These are phyloP conservation scores for Lymantria dispar DNA, from an alignment of 2,888 invertebrate species.

Conservation along the genomic window DNA sequence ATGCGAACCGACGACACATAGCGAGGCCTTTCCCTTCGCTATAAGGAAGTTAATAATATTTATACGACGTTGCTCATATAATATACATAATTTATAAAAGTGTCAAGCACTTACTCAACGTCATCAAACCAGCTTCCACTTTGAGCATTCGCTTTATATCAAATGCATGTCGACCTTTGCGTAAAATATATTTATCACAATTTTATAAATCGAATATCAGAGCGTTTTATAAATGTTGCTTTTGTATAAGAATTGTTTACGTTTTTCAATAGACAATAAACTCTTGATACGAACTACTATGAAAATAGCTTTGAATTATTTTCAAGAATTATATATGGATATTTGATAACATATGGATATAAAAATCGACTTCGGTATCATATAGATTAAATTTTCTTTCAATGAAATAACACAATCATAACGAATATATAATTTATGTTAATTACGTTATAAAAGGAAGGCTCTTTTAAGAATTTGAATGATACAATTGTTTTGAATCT, in stretches of 20 bases:
- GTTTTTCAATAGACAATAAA: neutral
- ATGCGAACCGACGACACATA: slow-evolving; percentile 54
- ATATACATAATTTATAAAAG: slow-evolving; percentile 22
- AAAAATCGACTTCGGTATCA: no score
- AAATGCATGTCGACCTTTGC: slow-evolving; percentile 14
- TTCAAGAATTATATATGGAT: no score
- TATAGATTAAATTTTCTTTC: no score
- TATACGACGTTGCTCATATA: slow-evolving; percentile 30
- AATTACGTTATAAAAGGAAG: neutral
- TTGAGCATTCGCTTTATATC: neutral
- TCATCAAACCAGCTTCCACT: slow-evolving; percentile 12
- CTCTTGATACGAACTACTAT: neutral
- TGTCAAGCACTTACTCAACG: slow-evolving; percentile 7
- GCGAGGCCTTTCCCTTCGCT: slow-evolving; percentile 59
- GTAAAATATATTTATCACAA: slow-evolving; percentile 11
- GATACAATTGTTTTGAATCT: neutral
- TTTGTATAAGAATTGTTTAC: slow-evolving; percentile 7
- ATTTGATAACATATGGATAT: no score
- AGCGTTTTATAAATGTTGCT: slow-evolving; percentile 7
- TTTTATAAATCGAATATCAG: slow-evolving; percentile 25
- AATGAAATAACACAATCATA: no score
- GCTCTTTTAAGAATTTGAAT: neutral
- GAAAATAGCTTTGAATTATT: neutral
- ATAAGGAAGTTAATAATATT: slow-evolving; percentile 51
- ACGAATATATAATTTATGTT: neutral